Evolutionary conservation across 2,113 vertebrate genomes (phyloP).

Genomic region (Ameiurus melas): DNA sequence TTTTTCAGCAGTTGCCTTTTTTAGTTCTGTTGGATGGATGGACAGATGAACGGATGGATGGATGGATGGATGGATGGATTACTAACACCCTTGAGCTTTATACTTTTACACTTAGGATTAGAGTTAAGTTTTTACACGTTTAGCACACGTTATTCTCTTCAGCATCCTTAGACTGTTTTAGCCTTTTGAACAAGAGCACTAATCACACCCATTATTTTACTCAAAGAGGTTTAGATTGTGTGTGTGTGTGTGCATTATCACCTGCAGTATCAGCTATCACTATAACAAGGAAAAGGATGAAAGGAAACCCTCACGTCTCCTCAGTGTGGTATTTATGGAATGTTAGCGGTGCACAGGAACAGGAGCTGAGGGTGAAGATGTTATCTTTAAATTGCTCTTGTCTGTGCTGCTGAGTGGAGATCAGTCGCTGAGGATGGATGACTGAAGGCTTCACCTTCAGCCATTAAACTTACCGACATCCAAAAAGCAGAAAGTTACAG

Average conservation of each 20-base stretch:
- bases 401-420: background rate
- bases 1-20: background rate
- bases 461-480: background rate
- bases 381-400: constrained; percentile 31
- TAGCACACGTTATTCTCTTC: background rate
- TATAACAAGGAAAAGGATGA: background rate
- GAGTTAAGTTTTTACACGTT: background rate
- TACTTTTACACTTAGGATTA: too few relatives aligned
- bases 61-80: background rate
- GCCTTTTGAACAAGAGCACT: background rate
- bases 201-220: background rate
- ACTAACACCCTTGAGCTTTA: background rate
- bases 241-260: background rate
- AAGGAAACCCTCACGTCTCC: background rate
- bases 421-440: background rate
- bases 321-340: background rate
- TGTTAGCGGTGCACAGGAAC: background rate
- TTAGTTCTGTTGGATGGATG: background rate
- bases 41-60: too few relatives aligned
- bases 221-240: background rate
- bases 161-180: background rate
- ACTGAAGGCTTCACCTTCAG: constrained; percentile 11
- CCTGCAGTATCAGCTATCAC: background rate
- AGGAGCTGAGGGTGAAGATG: constrained; percentile 5
- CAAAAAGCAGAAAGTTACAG: background rate